These are phyloP conservation scores for Pedetes capensis DNA, from an alignment of 2,113 vertebrate species.

Conservation along the genomic window DNA sequence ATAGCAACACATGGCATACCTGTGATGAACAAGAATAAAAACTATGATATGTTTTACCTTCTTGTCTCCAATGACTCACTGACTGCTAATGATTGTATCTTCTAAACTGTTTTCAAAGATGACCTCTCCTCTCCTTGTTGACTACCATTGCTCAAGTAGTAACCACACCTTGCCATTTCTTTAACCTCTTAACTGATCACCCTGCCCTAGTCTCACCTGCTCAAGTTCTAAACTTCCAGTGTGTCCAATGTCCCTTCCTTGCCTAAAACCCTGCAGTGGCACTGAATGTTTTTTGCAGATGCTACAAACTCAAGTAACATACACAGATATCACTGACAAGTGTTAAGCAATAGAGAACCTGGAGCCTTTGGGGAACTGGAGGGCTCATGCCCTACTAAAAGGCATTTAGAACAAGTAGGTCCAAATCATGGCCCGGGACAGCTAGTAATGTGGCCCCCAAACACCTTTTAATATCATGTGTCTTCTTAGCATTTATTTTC, in stretches of 20 bases:
- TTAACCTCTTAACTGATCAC: not conserved
- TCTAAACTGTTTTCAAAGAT: not conserved
- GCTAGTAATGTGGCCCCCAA: no score
- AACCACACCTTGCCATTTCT: not conserved
- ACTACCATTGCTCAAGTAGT: no score
- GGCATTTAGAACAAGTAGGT: no score
- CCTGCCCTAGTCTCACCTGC: not conserved
- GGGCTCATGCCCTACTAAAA: not conserved
- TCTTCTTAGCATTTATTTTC: no score
- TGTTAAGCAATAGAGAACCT: not conserved
- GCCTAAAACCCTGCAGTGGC: not conserved
- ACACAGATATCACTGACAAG: not conserved
- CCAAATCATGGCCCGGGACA: no score
- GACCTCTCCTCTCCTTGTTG: not conserved
- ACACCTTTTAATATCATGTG: no score
- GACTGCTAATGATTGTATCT: not conserved
- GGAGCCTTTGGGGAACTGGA: not conserved
- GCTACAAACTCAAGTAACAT: not conserved
- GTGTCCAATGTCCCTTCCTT: not conserved
- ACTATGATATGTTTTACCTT: not conserved
- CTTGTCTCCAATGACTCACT: not conserved
- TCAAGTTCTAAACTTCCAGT: not conserved
- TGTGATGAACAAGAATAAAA: not conserved
- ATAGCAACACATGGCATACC: no score
- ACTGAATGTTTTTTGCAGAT: not conserved